Evolutionary conservation across 2,113 vertebrate species (phyloP).

Genomic region (Cathartes aura): DNA sequence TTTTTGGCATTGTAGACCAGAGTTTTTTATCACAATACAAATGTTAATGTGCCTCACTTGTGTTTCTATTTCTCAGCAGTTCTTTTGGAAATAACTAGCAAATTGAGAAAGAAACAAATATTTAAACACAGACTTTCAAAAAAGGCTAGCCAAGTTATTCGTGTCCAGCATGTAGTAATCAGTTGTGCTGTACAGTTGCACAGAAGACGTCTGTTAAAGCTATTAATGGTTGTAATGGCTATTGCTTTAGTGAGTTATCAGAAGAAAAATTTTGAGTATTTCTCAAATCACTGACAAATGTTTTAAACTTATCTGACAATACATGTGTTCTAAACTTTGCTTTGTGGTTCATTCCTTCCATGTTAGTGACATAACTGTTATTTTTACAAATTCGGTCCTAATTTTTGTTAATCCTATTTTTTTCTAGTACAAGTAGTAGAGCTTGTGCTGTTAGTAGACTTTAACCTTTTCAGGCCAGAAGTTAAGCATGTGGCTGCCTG

Average conservation of each 20-base stretch:
- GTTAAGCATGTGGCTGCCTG: neutral
- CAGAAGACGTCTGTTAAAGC: neutral
- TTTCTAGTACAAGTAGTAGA: neutral
- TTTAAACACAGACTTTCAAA: neutral
- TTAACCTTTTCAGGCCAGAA: neutral
- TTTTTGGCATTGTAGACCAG: neutral
- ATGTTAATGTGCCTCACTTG: neutral
- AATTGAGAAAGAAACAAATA: neutral
- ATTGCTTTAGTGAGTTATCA: neutral
- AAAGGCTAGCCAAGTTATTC: neutral
- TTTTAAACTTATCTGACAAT: neutral
- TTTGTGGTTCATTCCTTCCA: neutral
- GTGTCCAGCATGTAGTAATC: neutral
- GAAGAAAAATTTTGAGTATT: neutral
- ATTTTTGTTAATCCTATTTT: neutral
- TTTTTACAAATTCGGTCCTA: neutral
- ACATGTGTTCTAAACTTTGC: neutral
- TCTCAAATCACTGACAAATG: neutral
- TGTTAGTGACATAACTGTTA: neutral
- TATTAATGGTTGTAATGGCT: neutral
- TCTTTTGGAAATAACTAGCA: neutral
- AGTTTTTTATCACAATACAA: neutral
- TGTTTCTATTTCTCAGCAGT: fast-evolving
- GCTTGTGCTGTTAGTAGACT: neutral
- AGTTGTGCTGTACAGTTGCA: neutral